Percentiles rank a stretch among this genome's conserved stretches.
phyloP scores from a whole-genome alignment of 2,888 invertebrate species.

The Beris morrisii region DNA sequence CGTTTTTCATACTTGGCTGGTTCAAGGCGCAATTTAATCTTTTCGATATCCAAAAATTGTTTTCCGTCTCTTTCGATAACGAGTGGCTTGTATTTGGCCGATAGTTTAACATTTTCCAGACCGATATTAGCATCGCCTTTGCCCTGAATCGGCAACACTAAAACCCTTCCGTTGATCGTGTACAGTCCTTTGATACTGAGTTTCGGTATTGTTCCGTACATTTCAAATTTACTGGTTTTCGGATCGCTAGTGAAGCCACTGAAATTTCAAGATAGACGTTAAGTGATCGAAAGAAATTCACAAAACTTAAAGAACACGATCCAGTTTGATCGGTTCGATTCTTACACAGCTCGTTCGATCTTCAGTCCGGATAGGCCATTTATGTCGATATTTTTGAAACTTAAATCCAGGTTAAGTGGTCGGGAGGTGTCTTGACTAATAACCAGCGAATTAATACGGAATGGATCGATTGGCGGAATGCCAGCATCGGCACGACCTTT shows the following conservation, averaged over 20 bases:
- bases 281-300: not conserved
- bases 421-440: conserved; percentile 50
- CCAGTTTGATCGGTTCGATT: not conserved
- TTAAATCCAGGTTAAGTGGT: conserved; percentile 50
- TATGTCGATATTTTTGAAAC: conserved; percentile 50
- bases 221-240: conserved; percentile 42
- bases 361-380: conserved; percentile 49
- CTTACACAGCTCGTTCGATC: conserved; percentile 53
- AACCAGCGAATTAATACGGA: conserved; percentile 49
- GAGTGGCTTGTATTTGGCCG: conserved; percentile 39
- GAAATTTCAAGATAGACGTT: not conserved
- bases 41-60: conserved; percentile 36
- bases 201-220: conserved; percentile 40
- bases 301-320: not conserved
- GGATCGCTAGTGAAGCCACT: conserved; percentile 46
- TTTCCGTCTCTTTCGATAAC: conserved; percentile 37
- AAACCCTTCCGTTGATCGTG: conserved; percentile 50
- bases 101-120: conserved; percentile 42
- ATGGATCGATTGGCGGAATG: conserved; percentile 53
- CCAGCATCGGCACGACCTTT: conserved; percentile 49
- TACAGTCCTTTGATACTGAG: conserved; percentile 47
- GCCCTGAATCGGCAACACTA: conserved; percentile 53
- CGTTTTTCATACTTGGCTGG: conserved; percentile 32
- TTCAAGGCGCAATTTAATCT: conserved; percentile 35
- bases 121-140: conserved; percentile 46